Conservation (phyloP, 2,888 invertebrate genomes). For the Philopedon plagiatum region DNA sequence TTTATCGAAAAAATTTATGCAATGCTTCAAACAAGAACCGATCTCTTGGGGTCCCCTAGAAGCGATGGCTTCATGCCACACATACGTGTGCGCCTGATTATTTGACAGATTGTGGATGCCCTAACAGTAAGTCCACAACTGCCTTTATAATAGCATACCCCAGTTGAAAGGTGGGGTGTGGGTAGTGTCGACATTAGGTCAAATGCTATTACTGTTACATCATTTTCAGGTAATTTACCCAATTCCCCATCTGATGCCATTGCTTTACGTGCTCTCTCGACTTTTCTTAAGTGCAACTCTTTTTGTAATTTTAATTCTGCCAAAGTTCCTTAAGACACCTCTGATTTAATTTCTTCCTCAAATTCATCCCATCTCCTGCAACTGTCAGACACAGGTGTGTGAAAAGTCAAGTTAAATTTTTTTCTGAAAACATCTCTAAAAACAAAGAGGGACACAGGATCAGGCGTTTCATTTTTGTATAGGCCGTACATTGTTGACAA, state of each 20-base stretch:
- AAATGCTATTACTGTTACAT: slow-evolving; percentile 26
- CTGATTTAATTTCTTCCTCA: slow-evolving; percentile 9
- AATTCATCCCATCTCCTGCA: slow-evolving; percentile 25
- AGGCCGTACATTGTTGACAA: slow-evolving; percentile 32
- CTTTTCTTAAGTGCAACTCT: slow-evolving; percentile 24
- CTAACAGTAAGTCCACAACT: slow-evolving; percentile 26
- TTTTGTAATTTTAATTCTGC: slow-evolving; percentile 8
- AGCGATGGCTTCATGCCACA: slow-evolving; percentile 9
- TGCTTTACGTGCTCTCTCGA: slow-evolving; percentile 21
- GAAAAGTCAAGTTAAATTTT: slow-evolving; percentile 18
- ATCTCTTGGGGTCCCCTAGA: slow-evolving; percentile 13
- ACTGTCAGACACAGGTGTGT: slow-evolving; percentile 23
- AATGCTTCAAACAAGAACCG: slow-evolving; percentile 9
- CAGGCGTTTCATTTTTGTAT: slow-evolving; percentile 31
- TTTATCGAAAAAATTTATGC: too few relatives aligned
- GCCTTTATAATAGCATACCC: slow-evolving; percentile 27
- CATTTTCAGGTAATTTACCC: slow-evolving; percentile 3
- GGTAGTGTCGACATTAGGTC: slow-evolving; percentile 26
- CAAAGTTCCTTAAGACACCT: not conserved
- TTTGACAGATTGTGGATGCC: slow-evolving; percentile 25
- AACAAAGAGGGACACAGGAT: slow-evolving; percentile 23
- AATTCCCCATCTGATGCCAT: slow-evolving; percentile 22
- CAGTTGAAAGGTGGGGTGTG: slow-evolving; percentile 19
- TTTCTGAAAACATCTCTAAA: slow-evolving; percentile 31
- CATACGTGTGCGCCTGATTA: slow-evolving; percentile 18